phyloP scores from a whole-genome alignment of 2,797 vertebrate genomes.

The Siniperca obscura region DNA sequence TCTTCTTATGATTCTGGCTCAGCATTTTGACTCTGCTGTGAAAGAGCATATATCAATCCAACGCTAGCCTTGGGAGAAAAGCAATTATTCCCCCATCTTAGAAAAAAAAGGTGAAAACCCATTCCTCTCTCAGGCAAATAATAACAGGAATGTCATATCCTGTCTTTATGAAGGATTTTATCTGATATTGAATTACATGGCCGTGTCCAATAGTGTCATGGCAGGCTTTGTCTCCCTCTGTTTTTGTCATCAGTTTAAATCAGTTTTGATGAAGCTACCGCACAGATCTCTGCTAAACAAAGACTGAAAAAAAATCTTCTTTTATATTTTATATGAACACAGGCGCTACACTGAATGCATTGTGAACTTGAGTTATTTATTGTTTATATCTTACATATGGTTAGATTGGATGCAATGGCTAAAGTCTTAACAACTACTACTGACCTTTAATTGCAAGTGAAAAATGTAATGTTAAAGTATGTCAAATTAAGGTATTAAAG shows the following conservation, averaged over 20 bases:
- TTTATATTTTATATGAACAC: constrained; percentile 11
- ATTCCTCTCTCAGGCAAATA: constrained; percentile 76
- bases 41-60: constrained; percentile 71
- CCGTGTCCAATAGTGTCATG: constrained; percentile 66
- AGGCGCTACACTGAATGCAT: not conserved
- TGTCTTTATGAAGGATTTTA: constrained; percentile 74
- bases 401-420: not conserved
- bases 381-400: not conserved
- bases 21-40: constrained; percentile 63
- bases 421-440: not conserved
- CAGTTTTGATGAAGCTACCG: constrained; percentile 67
- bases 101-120: constrained; percentile 46
- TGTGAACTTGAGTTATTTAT: not conserved
- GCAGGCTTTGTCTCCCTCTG: constrained; percentile 60
- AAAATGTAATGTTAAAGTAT: not conserved
- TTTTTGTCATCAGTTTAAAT: constrained; percentile 59
- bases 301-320: not conserved
- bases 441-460: not conserved
- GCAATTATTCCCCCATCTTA: constrained; percentile 78
- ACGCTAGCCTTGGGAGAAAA: constrained; percentile 66
- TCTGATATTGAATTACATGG: constrained; percentile 74
- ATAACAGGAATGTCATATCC: constrained; percentile 80
- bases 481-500: not conserved
- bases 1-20: constrained; percentile 50
- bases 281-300: constrained; percentile 25